phyloP scores from a whole-genome alignment of 2,113 vertebrate genomes.

The Dromas ardeola region DNA sequence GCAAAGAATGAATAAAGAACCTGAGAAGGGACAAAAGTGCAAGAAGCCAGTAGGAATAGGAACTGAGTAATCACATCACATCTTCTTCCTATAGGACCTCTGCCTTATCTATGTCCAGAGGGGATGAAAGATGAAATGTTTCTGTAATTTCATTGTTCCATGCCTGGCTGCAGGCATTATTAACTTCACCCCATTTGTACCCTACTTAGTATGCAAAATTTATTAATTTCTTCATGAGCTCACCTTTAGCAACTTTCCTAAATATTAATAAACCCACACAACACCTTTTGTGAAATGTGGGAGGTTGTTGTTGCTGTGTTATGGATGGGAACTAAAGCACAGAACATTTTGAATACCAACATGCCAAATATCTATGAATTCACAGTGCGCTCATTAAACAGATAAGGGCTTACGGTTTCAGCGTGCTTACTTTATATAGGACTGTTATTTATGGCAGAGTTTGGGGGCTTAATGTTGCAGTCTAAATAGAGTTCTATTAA shows the following conservation, averaged over 20 bases:
- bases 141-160: not conserved
- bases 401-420: not conserved
- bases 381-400: not conserved
- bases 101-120: not conserved
- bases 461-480: not conserved
- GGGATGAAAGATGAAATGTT: not conserved
- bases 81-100: not conserved
- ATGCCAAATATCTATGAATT: not conserved
- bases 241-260: not conserved
- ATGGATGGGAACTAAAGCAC: not conserved
- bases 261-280: not conserved
- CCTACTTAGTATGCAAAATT: not conserved
- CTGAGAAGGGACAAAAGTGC: not conserved
- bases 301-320: not conserved
- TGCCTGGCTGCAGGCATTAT: not conserved
- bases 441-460: not conserved
- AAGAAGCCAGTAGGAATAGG: not conserved
- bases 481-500: not conserved
- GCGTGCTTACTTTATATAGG: not conserved
- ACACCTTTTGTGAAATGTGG: not conserved
- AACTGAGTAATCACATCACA: not conserved
- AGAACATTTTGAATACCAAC: not conserved
- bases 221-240: not conserved
- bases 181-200: not conserved
- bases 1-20: not conserved